Conservation (phyloP, 2,888 invertebrate species). For the Zonitis immaculata region DNA sequence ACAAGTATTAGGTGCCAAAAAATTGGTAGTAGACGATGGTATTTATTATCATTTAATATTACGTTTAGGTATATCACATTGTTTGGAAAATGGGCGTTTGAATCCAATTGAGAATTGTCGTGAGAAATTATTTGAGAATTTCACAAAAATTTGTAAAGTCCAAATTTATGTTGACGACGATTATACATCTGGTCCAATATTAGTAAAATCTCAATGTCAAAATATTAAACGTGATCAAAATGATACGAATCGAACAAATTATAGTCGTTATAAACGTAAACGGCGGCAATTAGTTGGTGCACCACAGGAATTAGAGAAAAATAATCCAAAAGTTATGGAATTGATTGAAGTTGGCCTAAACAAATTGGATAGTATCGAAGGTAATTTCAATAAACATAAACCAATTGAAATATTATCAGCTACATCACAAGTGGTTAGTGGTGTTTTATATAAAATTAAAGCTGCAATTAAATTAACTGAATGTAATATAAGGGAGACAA, state of each 20-base stretch:
- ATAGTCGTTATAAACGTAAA: constrained; percentile 23
- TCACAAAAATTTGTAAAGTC: constrained; percentile 54
- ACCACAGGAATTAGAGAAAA: constrained; percentile 11
- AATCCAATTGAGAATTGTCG: constrained; percentile 29
- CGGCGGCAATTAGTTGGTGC: constrained; percentile 11
- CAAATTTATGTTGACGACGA: constrained; percentile 47
- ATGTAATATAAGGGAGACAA: constrained; percentile 21
- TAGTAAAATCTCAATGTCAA: constrained; percentile 53
- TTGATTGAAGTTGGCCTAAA: constrained; percentile 19
- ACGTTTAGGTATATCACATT: constrained; percentile 48
- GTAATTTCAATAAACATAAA: constrained; percentile 23
- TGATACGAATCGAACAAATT: constrained; percentile 32
- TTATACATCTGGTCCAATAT: constrained; percentile 45
- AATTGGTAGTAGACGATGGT: constrained; percentile 39
- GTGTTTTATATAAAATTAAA: constrained; percentile 24
- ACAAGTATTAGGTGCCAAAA: constrained; percentile 49
- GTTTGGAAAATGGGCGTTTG: constrained; percentile 35
- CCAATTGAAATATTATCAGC: constrained; percentile 25
- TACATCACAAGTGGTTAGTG: constrained; percentile 29
- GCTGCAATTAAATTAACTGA: constrained; percentile 22
- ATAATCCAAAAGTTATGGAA: constrained; percentile 20
- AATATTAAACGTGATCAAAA: constrained; percentile 39
- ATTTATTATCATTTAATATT: constrained; percentile 48
- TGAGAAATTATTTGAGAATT: constrained; percentile 39
- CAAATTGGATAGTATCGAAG: constrained; percentile 22